These are phyloP conservation scores for Lasioglossum lativentre DNA, from an alignment of 2,888 invertebrate species.

Conservation along the genomic window DNA sequence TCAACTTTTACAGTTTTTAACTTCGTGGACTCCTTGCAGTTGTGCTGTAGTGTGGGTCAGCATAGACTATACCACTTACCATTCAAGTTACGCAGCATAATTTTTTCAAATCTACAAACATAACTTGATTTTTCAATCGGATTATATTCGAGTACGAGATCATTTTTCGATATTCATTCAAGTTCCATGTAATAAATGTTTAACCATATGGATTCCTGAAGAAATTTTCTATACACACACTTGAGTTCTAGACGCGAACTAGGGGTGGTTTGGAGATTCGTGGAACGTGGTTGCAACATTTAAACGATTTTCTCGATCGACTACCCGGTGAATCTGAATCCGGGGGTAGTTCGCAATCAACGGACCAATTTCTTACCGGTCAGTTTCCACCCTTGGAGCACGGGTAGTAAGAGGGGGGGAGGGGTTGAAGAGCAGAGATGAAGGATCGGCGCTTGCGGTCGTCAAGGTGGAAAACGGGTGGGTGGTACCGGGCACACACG, in stretches of 20 bases:
- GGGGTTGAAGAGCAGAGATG: conserved; percentile 60
- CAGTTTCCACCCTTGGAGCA: conserved; percentile 40
- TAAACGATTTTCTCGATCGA: conserved; percentile 7
- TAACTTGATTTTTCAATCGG: background rate
- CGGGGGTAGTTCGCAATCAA: conserved; percentile 21
- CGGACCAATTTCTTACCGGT: conserved; percentile 57
- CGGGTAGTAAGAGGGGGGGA: background rate
- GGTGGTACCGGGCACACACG: conserved; percentile 64
- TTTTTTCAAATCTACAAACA: background rate
- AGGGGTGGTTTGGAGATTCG: background rate
- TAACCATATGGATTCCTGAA: background rate
- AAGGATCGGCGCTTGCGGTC: conserved; percentile 72
- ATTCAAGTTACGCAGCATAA: background rate
- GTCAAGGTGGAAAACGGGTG: conserved; percentile 69
- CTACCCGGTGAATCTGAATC: background rate
- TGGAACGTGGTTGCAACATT: background rate
- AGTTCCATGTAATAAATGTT: background rate
- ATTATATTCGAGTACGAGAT: no score
- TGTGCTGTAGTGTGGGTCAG: background rate
- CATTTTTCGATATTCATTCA: background rate
- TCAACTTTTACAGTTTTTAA: no score
- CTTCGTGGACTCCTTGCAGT: background rate
- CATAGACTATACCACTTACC: background rate
- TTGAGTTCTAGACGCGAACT: background rate
- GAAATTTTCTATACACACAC: background rate